These are phyloP conservation scores for Mus spretus DNA, from an alignment of 2,797 vertebrate species.

Conservation along the genomic window DNA sequence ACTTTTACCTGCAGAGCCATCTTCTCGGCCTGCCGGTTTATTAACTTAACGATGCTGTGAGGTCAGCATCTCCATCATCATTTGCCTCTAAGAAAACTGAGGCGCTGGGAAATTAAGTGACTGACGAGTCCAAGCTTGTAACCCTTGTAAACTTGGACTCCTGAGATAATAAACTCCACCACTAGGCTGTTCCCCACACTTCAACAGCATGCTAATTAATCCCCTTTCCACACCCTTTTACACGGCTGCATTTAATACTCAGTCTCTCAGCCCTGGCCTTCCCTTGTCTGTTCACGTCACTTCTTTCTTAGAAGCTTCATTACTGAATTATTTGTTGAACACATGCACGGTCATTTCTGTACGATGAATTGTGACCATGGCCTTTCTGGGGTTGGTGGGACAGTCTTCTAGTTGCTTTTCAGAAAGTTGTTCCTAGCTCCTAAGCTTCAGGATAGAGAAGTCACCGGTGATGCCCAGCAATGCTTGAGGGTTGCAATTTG, in stretches of 20 bases:
- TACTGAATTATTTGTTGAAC: neutral
- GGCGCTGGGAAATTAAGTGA: neutral
- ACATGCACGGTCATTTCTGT: neutral
- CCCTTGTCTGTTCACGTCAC: neutral
- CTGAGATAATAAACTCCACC: neutral
- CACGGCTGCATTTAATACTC: neutral
- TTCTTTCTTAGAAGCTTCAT: neutral
- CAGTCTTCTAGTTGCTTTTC: neutral
- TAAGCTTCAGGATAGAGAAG: neutral
- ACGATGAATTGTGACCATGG: neutral
- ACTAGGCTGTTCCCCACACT: neutral
- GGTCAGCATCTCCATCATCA: neutral
- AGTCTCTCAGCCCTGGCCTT: neutral
- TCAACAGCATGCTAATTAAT: neutral
- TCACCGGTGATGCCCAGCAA: neutral
- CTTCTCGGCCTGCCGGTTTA: neutral
- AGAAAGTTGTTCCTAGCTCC: neutral
- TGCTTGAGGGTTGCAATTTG: neutral
- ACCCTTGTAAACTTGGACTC: neutral
- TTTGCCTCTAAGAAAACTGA: constrained; percentile 4
- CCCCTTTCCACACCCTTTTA: neutral
- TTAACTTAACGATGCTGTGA: neutral
- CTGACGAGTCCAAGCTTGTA: neutral
- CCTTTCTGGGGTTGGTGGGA: neutral
- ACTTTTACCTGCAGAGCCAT: neutral